These are phyloP conservation scores for Tribolium madens DNA, from an alignment of 1,140 invertebrate genomes.

Conservation along the genomic window DNA sequence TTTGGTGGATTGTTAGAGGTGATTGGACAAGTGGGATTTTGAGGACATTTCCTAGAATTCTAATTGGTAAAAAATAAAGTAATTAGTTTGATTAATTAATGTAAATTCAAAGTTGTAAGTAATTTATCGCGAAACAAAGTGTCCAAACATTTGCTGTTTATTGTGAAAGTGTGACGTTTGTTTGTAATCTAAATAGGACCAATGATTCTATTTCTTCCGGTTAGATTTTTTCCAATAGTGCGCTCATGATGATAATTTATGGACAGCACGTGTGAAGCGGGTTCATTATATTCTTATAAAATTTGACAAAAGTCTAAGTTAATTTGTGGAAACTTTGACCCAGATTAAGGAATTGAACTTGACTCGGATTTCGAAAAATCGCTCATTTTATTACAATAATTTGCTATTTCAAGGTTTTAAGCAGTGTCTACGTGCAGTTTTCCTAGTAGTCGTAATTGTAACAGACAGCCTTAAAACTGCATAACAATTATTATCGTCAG, in stretches of 20 bases:
- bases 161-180: background rate
- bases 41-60: background rate
- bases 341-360: background rate
- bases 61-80: background rate
- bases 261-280: background rate
- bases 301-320: no score
- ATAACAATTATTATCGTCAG: conserved; percentile 15
- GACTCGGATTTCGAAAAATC: background rate
- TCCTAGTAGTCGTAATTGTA: conserved; percentile 16
- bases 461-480: conserved; percentile 11
- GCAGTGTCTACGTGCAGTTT: conserved; percentile 10
- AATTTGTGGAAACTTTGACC: background rate
- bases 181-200: background rate
- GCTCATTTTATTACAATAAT: no score
- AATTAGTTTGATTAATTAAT: background rate
- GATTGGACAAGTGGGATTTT: no score
- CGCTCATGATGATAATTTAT: background rate
- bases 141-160: background rate
- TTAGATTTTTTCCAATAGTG: background rate
- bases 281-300: conserved; percentile 1
- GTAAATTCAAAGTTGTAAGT: no score
- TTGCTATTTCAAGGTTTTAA: background rate
- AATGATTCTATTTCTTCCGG: background rate
- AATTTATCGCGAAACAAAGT: background rate
- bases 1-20: background rate